A percentile compares a stretch with the other conserved stretches of the same genome.
phyloP scores from a whole-genome alignment of 2,888 invertebrate species.

The Nysson spinosus region DNA sequence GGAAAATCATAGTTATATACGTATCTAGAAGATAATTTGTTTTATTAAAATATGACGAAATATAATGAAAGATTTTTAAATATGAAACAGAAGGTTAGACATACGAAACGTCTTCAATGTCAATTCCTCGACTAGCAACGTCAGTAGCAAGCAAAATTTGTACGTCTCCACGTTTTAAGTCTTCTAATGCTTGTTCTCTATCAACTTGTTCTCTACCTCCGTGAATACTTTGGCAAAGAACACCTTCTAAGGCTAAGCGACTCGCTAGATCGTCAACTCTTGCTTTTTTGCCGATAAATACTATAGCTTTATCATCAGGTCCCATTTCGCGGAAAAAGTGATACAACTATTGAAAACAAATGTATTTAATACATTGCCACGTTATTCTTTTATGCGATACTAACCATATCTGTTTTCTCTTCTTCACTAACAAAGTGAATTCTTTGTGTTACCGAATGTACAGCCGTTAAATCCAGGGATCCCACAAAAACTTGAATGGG shows the following conservation, averaged over 20 bases:
- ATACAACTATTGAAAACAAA: slow-evolving; percentile 79
- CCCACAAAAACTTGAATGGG: slow-evolving; percentile 95
- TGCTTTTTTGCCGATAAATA: slow-evolving; percentile 93
- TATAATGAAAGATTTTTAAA: background rate
- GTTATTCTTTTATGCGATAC: background rate
- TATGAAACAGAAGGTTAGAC: slow-evolving; percentile 49
- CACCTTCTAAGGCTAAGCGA: slow-evolving; percentile 85
- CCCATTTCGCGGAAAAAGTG: slow-evolving; percentile 86
- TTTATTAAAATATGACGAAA: background rate
- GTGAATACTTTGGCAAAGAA: slow-evolving; percentile 89
- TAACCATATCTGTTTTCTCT: slow-evolving; percentile 83
- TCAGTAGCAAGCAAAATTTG: slow-evolving; percentile 95
- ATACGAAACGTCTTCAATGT: slow-evolving; percentile 91
- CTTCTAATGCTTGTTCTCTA: slow-evolving; percentile 89
- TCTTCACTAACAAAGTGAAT: slow-evolving; percentile 86
- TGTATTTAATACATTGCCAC: no score
- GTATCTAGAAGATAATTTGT: slow-evolving; percentile 79
- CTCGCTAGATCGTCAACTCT: slow-evolving; percentile 90
- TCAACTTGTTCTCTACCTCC: slow-evolving; percentile 91
- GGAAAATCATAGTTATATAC: slow-evolving; percentile 97
- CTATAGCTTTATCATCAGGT: slow-evolving; percentile 89
- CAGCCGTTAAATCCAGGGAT: slow-evolving; percentile 91
- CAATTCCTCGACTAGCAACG: slow-evolving; percentile 95
- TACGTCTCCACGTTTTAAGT: slow-evolving; percentile 88
- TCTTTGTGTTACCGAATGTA: slow-evolving; percentile 90